A percentile compares a stretch with the other conserved stretches of the same genome.
These are phyloP conservation scores for Creontiades dilutus DNA, from an alignment of 2,888 invertebrate species.

Conservation along the genomic window DNA sequence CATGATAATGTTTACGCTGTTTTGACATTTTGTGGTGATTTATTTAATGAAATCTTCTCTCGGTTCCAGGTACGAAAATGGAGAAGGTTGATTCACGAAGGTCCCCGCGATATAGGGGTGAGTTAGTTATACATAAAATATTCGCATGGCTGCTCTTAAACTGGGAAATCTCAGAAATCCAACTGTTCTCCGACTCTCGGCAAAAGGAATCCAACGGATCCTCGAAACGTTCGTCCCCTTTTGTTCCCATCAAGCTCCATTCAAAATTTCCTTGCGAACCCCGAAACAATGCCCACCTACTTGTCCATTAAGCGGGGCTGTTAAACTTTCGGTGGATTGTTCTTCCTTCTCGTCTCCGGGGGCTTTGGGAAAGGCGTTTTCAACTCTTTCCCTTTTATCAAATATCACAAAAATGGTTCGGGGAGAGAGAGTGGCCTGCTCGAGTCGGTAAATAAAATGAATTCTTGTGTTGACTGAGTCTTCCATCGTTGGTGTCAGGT, in stretches of 20 bases:
- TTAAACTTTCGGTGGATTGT: constrained; percentile 46
- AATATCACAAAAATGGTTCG: neutral
- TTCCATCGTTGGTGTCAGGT: neutral
- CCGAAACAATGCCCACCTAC: constrained; percentile 53
- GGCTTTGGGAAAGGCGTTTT: constrained; percentile 23
- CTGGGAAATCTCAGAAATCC: neutral
- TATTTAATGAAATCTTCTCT: neutral
- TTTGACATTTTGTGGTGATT: too few relatives aligned
- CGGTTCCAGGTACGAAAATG: neutral
- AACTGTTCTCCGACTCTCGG: neutral
- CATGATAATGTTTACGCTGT: too few relatives aligned
- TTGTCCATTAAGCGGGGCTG: constrained; percentile 58
- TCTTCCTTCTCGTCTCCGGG: neutral
- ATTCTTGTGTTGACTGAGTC: neutral
- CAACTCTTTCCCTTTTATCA: constrained; percentile 47
- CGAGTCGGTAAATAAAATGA: constrained; percentile 35
- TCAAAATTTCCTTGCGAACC: neutral
- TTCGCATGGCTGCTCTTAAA: neutral
- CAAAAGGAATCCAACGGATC: neutral
- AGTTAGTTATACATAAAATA: neutral
- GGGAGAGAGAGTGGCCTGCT: neutral
- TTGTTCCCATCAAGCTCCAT: neutral
- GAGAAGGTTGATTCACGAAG: neutral
- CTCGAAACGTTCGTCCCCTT: constrained; percentile 7
- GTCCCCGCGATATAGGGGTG: neutral